Percentiles rank a stretch among this genome's conserved stretches.
phyloP scores from a whole-genome alignment of 2,888 invertebrate genomes.

The Habroteleia sp. region DNA sequence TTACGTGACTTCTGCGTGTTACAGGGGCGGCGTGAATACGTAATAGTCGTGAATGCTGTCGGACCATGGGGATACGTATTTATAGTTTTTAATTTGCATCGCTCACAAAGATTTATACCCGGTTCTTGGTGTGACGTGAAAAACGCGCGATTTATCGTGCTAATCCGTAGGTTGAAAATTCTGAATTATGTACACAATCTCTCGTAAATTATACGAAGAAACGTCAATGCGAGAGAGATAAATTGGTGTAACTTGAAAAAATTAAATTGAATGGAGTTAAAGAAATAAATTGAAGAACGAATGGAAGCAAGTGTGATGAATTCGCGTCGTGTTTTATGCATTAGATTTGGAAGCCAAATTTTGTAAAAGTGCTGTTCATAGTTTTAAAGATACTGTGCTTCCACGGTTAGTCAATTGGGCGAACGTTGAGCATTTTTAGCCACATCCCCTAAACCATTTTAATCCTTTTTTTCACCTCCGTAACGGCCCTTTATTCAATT shows the following conservation, averaged over 20 bases:
- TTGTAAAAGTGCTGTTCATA: background rate
- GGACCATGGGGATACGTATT: constrained; percentile 29
- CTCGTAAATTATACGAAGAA: constrained; percentile 45
- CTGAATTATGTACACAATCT: constrained; percentile 40
- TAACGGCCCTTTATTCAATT: no score
- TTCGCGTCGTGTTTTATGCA: background rate
- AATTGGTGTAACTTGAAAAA: constrained; percentile 25
- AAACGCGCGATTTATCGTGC: constrained; percentile 45
- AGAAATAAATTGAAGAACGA: constrained; percentile 1
- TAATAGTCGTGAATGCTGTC: constrained; percentile 26
- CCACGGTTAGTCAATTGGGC: background rate
- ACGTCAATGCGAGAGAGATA: constrained; percentile 34
- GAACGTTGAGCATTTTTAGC: no score
- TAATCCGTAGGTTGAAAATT: constrained; percentile 38
- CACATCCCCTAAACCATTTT: no score
- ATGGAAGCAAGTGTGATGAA: background rate
- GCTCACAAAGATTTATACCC: constrained; percentile 44
- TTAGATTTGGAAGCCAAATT: background rate
- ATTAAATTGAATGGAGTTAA: constrained; percentile 18
- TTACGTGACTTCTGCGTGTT: constrained; percentile 17
- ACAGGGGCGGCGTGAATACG: constrained; percentile 3
- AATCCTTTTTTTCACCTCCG: no score
- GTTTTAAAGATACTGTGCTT: background rate
- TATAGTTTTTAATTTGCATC: constrained; percentile 58
- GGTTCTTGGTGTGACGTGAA: constrained; percentile 42